phyloP scores from a whole-genome alignment of 2,113 vertebrate genomes.

The Epinephelus lanceolatus region DNA sequence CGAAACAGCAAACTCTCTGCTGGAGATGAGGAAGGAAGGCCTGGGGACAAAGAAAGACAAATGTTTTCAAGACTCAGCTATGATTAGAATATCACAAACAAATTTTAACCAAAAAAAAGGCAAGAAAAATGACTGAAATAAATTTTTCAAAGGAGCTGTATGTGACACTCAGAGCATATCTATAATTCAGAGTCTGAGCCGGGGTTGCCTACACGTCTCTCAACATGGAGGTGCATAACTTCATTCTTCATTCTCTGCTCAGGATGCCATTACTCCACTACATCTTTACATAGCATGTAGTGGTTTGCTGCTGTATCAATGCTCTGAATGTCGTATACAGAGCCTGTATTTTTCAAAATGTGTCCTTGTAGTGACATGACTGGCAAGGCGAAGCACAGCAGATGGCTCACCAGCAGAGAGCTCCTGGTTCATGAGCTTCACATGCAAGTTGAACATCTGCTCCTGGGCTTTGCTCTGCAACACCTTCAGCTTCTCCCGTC shows the following conservation, averaged over 20 bases:
- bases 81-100: not conserved
- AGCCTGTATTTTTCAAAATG: too few species aligned
- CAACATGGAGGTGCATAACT: too few species aligned
- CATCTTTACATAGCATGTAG: too few species aligned
- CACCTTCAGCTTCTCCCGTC: slow-evolving; percentile 97
- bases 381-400: not conserved
- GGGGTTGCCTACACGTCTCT: too few species aligned
- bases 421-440: slow-evolving; percentile 93
- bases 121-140: not conserved
- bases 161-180: too few species aligned
- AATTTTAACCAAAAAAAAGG: not conserved
- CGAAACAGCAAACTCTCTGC: slow-evolving; percentile 91
- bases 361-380: not conserved
- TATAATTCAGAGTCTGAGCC: too few species aligned
- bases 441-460: slow-evolving; percentile 95
- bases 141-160: too few species aligned
- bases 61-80: not conserved
- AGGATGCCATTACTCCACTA: too few species aligned
- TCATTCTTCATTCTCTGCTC: too few species aligned
- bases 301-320: too few species aligned
- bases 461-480: slow-evolving; percentile 95
- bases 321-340: too few species aligned
- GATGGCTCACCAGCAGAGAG: slow-evolving; percentile 80
- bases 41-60: slow-evolving; percentile 69
- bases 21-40: slow-evolving; percentile 88